These are phyloP conservation scores for Tethya wilhelma DNA, from an alignment of 37 sponge, comb jelly and placozoan genomes.

Conservation along the genomic window DNA sequence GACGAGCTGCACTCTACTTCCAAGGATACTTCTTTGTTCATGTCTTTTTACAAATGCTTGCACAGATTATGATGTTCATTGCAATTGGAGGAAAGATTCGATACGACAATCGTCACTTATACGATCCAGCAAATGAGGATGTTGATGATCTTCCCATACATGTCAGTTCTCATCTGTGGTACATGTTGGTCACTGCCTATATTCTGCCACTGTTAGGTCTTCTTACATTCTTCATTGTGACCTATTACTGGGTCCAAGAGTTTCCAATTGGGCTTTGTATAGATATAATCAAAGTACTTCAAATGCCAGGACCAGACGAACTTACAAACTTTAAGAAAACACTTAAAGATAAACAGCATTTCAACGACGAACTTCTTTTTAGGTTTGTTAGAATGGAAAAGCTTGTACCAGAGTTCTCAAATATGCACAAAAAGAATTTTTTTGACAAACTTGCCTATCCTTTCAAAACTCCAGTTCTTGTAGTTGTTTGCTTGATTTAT, in stretches of 20 bases:
- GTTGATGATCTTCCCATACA: neutral
- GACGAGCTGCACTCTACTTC: neutral
- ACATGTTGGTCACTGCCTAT: conserved; percentile 1
- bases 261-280: neutral
- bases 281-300: neutral
- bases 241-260: conserved; percentile 6
- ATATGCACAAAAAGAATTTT: neutral
- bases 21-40: neutral
- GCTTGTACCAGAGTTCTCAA: neutral
- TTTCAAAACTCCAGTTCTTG: neutral
- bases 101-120: neutral
- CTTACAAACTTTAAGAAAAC: neutral
- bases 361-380: neutral
- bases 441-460: neutral
- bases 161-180: neutral
- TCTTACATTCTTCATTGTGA: conserved; percentile 9
- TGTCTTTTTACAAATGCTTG: neutral
- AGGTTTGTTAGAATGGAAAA: no score
- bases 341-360: neutral
- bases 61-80: neutral
- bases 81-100: conserved; percentile 8
- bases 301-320: neutral
- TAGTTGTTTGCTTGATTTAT: neutral
- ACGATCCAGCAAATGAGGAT: neutral
- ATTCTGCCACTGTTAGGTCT: neutral